These are phyloP conservation scores for Vulpes ferrilata DNA, from an alignment of 2,113 vertebrate species.

Conservation along the genomic window DNA sequence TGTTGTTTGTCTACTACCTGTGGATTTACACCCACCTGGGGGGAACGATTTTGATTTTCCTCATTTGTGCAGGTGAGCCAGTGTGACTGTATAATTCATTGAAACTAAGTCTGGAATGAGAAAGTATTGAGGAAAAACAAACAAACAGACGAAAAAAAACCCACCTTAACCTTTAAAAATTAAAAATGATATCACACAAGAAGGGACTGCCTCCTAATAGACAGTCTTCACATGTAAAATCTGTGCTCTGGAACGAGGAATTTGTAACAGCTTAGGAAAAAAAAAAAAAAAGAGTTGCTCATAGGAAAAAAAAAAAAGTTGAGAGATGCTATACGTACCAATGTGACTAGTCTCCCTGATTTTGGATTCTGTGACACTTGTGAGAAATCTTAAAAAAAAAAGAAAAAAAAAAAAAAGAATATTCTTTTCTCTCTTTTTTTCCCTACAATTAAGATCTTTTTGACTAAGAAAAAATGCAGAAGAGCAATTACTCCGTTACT, in stretches of 20 bases:
- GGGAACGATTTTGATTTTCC: not conserved
- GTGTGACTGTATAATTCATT: not conserved
- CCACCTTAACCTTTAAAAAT: not conserved
- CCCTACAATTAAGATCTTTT: constrained; percentile 47
- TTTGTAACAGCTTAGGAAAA: not conserved
- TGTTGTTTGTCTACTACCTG: not conserved
- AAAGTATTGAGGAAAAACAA: not conserved
- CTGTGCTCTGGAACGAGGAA: not conserved
- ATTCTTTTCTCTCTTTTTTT: not conserved
- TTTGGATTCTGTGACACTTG: not conserved
- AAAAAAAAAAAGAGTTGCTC: not conserved
- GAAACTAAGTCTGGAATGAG: not conserved
- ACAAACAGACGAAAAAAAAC: not conserved
- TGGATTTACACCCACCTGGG: rapidly evolving
- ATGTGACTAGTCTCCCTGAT: not conserved
- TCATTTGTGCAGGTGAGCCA: not conserved
- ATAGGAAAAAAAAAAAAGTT: not conserved
- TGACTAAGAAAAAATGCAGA: constrained; percentile 66
- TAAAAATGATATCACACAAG: not conserved
- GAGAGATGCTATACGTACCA: not conserved
- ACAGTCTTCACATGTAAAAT: not conserved
- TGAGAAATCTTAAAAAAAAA: not conserved
- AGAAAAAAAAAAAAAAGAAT: not conserved
- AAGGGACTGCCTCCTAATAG: not conserved
- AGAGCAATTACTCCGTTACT: constrained; percentile 65